phyloP scores from a whole-genome alignment of 2,888 invertebrate species.

The Pheosia tremula region DNA sequence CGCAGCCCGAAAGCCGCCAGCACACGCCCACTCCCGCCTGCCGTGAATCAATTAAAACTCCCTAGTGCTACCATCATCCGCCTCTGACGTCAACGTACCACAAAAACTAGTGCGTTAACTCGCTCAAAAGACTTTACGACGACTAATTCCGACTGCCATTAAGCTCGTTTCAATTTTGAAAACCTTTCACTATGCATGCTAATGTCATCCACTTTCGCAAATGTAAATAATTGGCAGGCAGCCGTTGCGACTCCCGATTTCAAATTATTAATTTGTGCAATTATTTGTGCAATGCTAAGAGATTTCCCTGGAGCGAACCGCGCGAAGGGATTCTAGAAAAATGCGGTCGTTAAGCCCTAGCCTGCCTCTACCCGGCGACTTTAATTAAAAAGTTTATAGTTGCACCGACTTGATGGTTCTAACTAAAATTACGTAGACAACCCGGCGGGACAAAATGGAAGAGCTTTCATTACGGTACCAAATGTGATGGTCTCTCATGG shows the following conservation, averaged over 20 bases:
- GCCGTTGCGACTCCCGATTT: constrained; percentile 58
- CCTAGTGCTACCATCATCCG: constrained; percentile 44
- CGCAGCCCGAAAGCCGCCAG: constrained; percentile 17
- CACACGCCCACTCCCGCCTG: constrained; percentile 42
- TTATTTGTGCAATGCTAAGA: constrained; percentile 70
- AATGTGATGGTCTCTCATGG: constrained; percentile 16
- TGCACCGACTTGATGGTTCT: constrained; percentile 57
- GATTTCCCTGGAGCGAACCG: constrained; percentile 69
- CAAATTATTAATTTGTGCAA: constrained; percentile 75
- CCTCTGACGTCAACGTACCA: constrained; percentile 27
- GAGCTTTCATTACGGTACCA: constrained; percentile 24
- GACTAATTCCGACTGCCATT: constrained; percentile 42
- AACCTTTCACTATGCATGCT: constrained; percentile 50
- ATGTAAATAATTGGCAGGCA: constrained; percentile 52
- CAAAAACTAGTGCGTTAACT: constrained; percentile 47
- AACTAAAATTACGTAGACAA: constrained; percentile 50
- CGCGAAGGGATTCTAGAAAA: constrained; percentile 73
- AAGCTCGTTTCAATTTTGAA: constrained; percentile 43
- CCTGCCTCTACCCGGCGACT: constrained; percentile 54
- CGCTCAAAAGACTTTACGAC: constrained; percentile 37
- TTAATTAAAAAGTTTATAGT: constrained; percentile 81
- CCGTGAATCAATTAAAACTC: constrained; percentile 71
- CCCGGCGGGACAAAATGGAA: constrained; percentile 29
- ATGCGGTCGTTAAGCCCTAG: constrained; percentile 72
- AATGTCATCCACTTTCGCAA: constrained; percentile 57